Evolutionary conservation across 2,888 invertebrate genomes (phyloP), one percentile per base, ranked within the genome.

Genomic region (Drosophila lutescens): DNA sequence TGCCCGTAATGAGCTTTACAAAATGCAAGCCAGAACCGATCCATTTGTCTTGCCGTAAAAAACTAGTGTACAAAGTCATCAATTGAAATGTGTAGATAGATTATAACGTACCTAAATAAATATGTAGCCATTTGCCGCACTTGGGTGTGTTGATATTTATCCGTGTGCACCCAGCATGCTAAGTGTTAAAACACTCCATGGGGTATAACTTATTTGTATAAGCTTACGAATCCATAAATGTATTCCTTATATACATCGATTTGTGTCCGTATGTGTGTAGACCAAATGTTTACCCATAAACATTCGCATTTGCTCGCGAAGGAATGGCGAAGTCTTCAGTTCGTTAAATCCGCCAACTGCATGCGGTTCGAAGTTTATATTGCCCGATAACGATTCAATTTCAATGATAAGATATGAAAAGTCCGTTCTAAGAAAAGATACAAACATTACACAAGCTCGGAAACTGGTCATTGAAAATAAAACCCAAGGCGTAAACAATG

Each of bases 201-300:
- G 49, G 62, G 62, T n/a, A 63, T 61, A 49, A 61, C 49, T 49
- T 62, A 62, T 62, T 62, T 38, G 62, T 26, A 47, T 12, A 34
- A 41, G 61, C 26, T 23, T 17, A 61, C 61, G 47, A 62, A 61
- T 63, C 41, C 62, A 61, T 61, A 61, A 62, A 49, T 63, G 62
- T 61, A 49, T 63, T 61, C 34, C 9, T 41, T 63, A 61, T 63
- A 30, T 63, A 63, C 62, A 9, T 26, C n/a, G 32, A 49, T 8
- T 36, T 43, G 13, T 32, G 6, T 10, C 41, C 6, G 62, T 43
- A 15, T 63, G 62, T 41, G 62, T 41, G 41, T 34, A 43, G 41
- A 26, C 62, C 49, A 66, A 65, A 66, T 66, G 66, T 66, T 66
- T 66, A 65, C 66, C 41, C 66, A 67, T 55, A 67, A 55, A 55